Base-by-base conservation (phyloP, 2,797 vertebrate species). In the Mormyrops attenuatus region DNA sequence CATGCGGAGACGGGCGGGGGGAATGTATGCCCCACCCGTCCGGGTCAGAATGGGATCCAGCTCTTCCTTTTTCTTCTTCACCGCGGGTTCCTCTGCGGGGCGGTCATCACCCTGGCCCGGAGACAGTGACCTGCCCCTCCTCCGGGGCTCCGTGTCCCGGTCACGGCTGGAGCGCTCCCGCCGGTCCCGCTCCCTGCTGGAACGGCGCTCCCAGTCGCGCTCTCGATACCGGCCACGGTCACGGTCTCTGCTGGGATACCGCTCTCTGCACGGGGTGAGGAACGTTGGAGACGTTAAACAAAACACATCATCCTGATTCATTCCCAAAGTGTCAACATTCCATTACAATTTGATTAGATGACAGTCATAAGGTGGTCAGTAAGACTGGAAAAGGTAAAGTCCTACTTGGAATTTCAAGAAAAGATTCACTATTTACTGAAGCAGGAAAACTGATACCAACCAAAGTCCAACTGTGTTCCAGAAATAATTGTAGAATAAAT, bases 21-120 rank as follows among this genome's bases (percentile, higher is more conserved):
- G 98, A 92, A 99, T 99, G 90, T 99, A 99, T 0, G 98, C 98
- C 20, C 98, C 98, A 1, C 98, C 98, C 0, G 98, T 99, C 8
- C 98, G 97, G 13, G 98, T 99, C 77, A 99, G 96, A 90, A 99
- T 98, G 17, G 98, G 98, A 93, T 99, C 98, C 60, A 97, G 44
- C 38, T 97, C 97, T 90, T 99, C 98, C 88, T 99, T 99, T 94
- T 97, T 99, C 94, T 98, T 99, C 94, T 99, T 99, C 66, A 95
- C 91, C 0, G 96, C 86, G 0, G 96, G 95, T 87, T 98, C 97
- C 7, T 97, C 96, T 0, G 50, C 69, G 0, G 92, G 92, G 49
- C 89, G 90, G 7, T 95, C 87, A 0, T 95, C 95, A 85, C 89
- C 93, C 88, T 95, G 91, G 8, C 94, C 92, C 9, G 97, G 96